Percentiles rank a stretch among this genome's conserved stretches.
Evolutionary conservation across 1,140 invertebrate species (phyloP).

Genomic region (Listronotus bonariensis): DNA sequence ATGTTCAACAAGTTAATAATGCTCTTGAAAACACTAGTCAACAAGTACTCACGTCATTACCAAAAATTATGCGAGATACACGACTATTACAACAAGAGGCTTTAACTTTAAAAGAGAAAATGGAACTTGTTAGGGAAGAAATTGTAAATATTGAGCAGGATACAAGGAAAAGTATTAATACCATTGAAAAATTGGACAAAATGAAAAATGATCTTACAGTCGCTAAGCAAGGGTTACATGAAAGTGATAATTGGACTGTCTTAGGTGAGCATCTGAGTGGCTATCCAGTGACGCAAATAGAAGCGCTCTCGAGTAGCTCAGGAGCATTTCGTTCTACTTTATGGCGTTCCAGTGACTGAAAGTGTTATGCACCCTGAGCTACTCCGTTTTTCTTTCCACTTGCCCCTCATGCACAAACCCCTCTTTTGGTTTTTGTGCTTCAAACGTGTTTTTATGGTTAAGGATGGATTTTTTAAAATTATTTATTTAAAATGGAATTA

Average conservation of each 20-base stretch:
- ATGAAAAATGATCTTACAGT: slow-evolving; percentile 72
- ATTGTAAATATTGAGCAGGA: slow-evolving; percentile 83
- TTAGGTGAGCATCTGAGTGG: slow-evolving; percentile 64
- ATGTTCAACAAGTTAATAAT: slow-evolving; percentile 91
- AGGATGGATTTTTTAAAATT: no score
- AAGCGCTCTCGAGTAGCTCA: no score
- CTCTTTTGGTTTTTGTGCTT: no score
- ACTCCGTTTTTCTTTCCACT: no score
- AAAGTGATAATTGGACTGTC: slow-evolving; percentile 93
- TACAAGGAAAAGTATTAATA: slow-evolving; percentile 81
- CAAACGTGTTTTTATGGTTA: no score
- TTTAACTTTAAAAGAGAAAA: slow-evolving; percentile 73
- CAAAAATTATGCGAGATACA: slow-evolving; percentile 81
- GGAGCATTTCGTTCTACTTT: no score
- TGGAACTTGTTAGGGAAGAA: slow-evolving; percentile 78
- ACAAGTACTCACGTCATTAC: slow-evolving; percentile 79
- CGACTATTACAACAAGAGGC: slow-evolving; percentile 80
- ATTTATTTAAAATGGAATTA: no score
- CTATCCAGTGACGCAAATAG: no score
- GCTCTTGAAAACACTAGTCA: slow-evolving; percentile 88
- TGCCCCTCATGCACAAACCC: no score
- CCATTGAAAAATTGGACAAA: slow-evolving; percentile 77
- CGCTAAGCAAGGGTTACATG: slow-evolving; percentile 85
- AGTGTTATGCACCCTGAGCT: no score
- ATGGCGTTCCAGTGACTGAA: no score